Base-by-base conservation (phyloP, 2,113 vertebrate species). In the Atrichornis clamosus region DNA sequence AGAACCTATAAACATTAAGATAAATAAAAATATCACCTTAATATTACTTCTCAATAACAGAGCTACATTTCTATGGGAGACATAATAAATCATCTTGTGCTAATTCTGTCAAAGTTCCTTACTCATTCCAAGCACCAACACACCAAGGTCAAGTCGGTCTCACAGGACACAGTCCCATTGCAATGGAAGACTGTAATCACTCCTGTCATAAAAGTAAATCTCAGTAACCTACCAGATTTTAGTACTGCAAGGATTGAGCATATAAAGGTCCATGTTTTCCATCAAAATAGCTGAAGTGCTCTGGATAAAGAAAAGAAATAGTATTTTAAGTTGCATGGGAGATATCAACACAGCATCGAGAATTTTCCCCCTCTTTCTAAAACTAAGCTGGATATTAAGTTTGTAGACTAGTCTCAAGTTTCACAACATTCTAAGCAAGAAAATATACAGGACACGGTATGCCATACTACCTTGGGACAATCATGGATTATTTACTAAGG, bases 241-340 rank as follows among this genome's bases (percentile, higher is more conserved):
- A 96, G 99, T 99, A 98, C 99, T 99, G 98, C 99, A 99, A 35
- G 99, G 99, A 97, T 99, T 99, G 80, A 99, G 96, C 99, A 99
- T 99, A 93, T 99, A 99, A 81, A 99, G 98, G 80, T 99, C 99
- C 99, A 99, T 99, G 74, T 99, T 99, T 97, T 99, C 99, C 98
- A 99, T 99, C 74, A 99, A 98, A 97, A 99, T 99, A 93, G 99
- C 99, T 87, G 99, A 99, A 73, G 99, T 99, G 95, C 99, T 99
- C 99, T 99, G 91, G 64, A 87, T 69, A 37, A 92, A 95, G 62
- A 94, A 47, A 20, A 76, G 19, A 70, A 87, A 27, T 7, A 22
- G 24, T 28, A 59, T 82, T 86, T 91, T 39, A 50, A 72, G 30
- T 64, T 37, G 20, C 47, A 49, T 8, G 11, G 22, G 14, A 85